Conservation (phyloP, 2,888 invertebrate species). For the Morinoia aosen region DNA sequence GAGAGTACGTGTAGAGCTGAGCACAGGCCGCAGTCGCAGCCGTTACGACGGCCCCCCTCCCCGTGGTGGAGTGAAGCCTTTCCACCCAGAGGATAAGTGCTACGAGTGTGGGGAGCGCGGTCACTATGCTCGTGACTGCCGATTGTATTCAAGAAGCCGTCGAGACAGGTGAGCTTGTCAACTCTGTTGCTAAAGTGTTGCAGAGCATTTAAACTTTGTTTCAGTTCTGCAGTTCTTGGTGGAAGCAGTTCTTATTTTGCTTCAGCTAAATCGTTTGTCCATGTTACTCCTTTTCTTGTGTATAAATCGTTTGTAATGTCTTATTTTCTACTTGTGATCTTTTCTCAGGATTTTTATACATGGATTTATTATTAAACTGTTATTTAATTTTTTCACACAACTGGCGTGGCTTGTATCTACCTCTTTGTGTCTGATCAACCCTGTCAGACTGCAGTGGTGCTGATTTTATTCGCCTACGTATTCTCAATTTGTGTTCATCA, state of each 20-base stretch:
- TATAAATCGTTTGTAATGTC: not conserved
- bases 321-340: not conserved
- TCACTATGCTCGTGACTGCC: constrained; percentile 91
- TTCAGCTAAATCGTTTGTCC: not conserved
- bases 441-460: not conserved
- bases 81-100: constrained; percentile 92
- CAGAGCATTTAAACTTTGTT: not conserved
- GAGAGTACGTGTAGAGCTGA: constrained; percentile 91
- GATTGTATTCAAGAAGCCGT: constrained; percentile 67
- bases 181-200: not conserved
- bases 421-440: not conserved
- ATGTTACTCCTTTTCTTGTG: not conserved
- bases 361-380: too few species aligned
- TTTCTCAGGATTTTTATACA: not conserved
- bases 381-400: not conserved
- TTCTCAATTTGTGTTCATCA: not conserved
- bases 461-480: not conserved
- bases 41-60: constrained; percentile 70
- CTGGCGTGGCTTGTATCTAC: not conserved
- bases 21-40: constrained; percentile 81
- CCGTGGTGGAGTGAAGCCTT: constrained; percentile 75
- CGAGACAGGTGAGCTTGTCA: constrained; percentile 65
- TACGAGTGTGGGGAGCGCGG: constrained; percentile 95
- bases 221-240: not conserved
- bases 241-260: not conserved